phyloP scores from a whole-genome alignment of 2,888 invertebrate species.

The Microchrysa polita region DNA sequence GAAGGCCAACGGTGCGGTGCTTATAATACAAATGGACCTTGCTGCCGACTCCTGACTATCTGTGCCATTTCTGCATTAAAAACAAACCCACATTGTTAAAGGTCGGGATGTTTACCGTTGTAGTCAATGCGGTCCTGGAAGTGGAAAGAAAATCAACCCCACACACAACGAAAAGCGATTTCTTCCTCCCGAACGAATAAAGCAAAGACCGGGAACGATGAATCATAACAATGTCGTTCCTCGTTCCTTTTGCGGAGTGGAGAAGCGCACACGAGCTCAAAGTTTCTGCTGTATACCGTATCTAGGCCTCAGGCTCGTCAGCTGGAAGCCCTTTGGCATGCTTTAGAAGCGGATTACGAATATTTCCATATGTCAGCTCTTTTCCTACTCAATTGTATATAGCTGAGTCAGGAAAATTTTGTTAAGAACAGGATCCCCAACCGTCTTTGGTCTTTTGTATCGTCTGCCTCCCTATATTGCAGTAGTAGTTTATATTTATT shows the following conservation, averaged over 20 bases:
- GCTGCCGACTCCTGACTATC: not conserved
- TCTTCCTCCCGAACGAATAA: constrained; percentile 15
- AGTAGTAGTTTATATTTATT: constrained; percentile 32
- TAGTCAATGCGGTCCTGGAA: constrained; percentile 6
- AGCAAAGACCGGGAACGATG: not conserved
- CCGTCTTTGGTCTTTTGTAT: not conserved
- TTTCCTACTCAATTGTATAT: constrained; percentile 40
- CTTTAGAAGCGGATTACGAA: constrained; percentile 8
- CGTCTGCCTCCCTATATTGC: not conserved
- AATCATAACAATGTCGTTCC: constrained; percentile 35
- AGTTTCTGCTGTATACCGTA: not conserved
- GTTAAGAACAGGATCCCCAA: not conserved
- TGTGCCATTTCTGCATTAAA: constrained; percentile 7
- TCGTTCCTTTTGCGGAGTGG: constrained; percentile 2
- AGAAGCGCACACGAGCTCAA: not conserved
- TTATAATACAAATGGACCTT: constrained; percentile 13
- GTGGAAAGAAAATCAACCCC: not conserved
- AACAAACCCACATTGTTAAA: not conserved
- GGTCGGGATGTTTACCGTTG: not conserved
- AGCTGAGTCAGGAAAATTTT: constrained; percentile 28
- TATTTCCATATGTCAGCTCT: constrained; percentile 44
- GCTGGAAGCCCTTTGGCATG: constrained; percentile 13
- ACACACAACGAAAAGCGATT: constrained; percentile 5
- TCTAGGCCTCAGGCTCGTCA: not conserved
- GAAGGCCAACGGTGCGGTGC: constrained; percentile 16